Conservation (phyloP, 2,797 vertebrate genomes). For the Gymnodraco acuticeps region DNA sequence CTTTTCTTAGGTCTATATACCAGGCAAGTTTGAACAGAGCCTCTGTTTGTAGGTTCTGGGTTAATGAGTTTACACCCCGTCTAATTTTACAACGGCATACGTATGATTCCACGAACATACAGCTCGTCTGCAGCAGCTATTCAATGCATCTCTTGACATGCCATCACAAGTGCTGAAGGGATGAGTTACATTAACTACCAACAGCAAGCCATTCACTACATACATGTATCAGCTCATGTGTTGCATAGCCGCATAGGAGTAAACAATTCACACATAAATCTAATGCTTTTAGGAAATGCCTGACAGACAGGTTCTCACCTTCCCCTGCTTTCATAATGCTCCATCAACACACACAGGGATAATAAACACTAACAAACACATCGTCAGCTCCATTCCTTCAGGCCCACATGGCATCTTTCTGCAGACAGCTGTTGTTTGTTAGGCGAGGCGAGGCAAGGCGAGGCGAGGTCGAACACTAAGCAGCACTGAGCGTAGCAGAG, state of each 20-base stretch:
- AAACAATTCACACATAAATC: constrained; percentile 47
- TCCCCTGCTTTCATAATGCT: constrained; percentile 21
- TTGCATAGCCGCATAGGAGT: constrained; percentile 22
- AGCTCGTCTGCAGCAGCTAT: constrained; percentile 59
- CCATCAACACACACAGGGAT: constrained; percentile 20
- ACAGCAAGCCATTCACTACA: constrained; percentile 33
- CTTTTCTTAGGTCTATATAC: constrained; percentile 23
- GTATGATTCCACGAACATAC: constrained; percentile 58
- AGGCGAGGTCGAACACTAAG: constrained; percentile 70
- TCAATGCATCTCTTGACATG: constrained; percentile 68
- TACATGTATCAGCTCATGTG: background rate
- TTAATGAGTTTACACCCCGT: constrained; percentile 59
- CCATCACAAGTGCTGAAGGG: constrained; percentile 68
- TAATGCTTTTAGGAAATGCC: constrained; percentile 33
- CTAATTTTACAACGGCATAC: constrained; percentile 68
- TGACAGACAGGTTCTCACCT: constrained; percentile 41
- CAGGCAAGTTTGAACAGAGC: constrained; percentile 48
- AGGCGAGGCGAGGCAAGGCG: constrained; percentile 65
- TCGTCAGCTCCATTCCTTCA: constrained; percentile 48
- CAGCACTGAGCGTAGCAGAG: constrained; percentile 53
- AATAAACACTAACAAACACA: constrained; percentile 47
- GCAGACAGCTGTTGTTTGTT: constrained; percentile 81
- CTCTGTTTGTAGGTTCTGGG: constrained; percentile 20
- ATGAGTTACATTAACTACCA: constrained; percentile 66
- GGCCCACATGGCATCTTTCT: constrained; percentile 62